A percentile compares a stretch with the other conserved stretches of the same genome.
Evolutionary conservation across 1,140 invertebrate species (phyloP).

Genomic region (Aphidius gifuensis): DNA sequence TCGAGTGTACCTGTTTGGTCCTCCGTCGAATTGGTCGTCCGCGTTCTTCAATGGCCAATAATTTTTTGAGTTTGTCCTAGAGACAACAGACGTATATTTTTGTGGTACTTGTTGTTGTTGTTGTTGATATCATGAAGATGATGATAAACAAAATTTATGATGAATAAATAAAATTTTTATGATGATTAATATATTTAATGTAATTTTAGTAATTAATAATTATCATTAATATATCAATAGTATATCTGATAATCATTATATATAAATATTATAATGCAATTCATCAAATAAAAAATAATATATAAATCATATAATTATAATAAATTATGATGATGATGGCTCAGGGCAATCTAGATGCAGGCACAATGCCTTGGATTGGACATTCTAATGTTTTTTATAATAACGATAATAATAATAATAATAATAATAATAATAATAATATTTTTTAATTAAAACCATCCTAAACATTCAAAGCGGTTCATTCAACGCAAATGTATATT

Average conservation of each 20-base stretch:
- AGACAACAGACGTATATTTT: constrained; percentile 31
- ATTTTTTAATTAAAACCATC: constrained; percentile 37
- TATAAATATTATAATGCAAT: too few relatives aligned
- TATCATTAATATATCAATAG: constrained; percentile 7
- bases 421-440: too few relatives aligned
- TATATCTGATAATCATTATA: neutral
- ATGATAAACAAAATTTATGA: constrained; percentile 28
- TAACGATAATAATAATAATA: too few relatives aligned
- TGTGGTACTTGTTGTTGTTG: constrained; percentile 35
- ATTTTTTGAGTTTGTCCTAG: constrained; percentile 39
- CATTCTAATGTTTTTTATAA: constrained; percentile 8
- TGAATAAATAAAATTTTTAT: constrained; percentile 19
- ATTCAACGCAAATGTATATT: constrained; percentile 46
- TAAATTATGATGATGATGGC: too few relatives aligned
- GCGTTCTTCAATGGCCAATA: constrained; percentile 36
- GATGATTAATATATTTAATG: too few relatives aligned
- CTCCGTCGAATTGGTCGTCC: constrained; percentile 34
- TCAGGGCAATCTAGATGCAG: constrained; percentile 16
- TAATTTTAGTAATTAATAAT: neutral
- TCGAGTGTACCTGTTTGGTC: constrained; percentile 46
- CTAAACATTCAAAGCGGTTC: constrained; percentile 55
- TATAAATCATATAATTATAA: too few relatives aligned
- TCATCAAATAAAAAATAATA: too few relatives aligned
- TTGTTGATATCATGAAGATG: constrained; percentile 33
- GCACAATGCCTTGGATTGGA: constrained; percentile 21